A percentile compares a stretch with the other conserved stretches of the same genome.
Conservation (phyloP, 2,888 invertebrate genomes). For the Aplocera efformata region DNA sequence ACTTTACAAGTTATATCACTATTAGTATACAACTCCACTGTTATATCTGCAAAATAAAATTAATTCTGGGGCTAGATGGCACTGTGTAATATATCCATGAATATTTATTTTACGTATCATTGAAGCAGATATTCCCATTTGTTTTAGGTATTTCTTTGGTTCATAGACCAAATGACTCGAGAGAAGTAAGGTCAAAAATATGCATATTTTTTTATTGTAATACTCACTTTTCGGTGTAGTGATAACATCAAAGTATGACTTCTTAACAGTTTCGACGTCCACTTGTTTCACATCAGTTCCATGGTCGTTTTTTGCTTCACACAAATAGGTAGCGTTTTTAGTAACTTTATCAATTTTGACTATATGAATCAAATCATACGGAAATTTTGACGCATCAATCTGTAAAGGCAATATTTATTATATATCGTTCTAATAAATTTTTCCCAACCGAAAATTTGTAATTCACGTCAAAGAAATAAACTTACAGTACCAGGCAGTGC, state of each 20-base stretch:
- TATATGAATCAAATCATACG: background rate
- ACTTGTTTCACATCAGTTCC: background rate
- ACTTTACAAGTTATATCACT: too few species aligned
- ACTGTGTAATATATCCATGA: slow-evolving; percentile 1
- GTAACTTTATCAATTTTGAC: slow-evolving; percentile 2
- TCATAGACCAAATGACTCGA: too few species aligned
- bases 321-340: slow-evolving; percentile 6
- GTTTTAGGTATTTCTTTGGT: too few species aligned
- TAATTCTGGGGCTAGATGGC: background rate
- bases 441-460: too few species aligned
- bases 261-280: too few species aligned
- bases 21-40: too few species aligned
- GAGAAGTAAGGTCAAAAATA: too few species aligned
- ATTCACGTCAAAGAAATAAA: background rate
- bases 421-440: too few species aligned
- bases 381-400: background rate
- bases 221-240: too few species aligned
- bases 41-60: too few species aligned
- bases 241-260: background rate
- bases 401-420: too few species aligned
- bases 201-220: too few species aligned
- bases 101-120: background rate
- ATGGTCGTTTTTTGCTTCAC: slow-evolving; percentile 7
- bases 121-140: slow-evolving; percentile 4
- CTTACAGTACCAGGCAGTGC: slow-evolving; percentile 2